A percentile compares a stretch with the other conserved stretches of the same genome.
Conservation (phyloP, 1,140 invertebrate species). For the Pomacea maculata region DNA sequence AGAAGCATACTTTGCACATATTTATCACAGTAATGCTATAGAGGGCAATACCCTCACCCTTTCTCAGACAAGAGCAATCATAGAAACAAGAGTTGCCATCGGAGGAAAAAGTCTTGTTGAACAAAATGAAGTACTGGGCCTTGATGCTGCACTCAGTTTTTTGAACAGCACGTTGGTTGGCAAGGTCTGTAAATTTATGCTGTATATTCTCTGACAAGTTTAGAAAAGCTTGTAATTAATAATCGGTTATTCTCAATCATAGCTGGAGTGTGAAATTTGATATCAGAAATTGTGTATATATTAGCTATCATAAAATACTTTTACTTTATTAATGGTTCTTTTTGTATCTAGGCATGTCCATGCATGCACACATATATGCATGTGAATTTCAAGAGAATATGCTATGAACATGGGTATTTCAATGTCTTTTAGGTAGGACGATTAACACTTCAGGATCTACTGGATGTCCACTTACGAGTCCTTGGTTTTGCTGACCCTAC, state of each 20-base stretch:
- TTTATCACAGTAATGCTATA: slow-evolving; percentile 97
- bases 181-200: neutral
- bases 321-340: too few relatives aligned
- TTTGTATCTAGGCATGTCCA: too few relatives aligned
- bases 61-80: slow-evolving; percentile 88
- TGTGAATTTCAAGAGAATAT: too few relatives aligned
- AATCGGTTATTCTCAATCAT: too few relatives aligned
- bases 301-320: too few relatives aligned
- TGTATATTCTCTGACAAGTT: too few relatives aligned
- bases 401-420: too few relatives aligned
- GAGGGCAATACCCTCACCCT: slow-evolving; percentile 97
- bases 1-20: slow-evolving; percentile 94
- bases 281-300: too few relatives aligned
- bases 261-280: too few relatives aligned
- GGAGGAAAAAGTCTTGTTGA: slow-evolving; percentile 94
- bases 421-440: slow-evolving; percentile 67
- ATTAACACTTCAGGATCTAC: slow-evolving; percentile 84
- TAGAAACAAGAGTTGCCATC: slow-evolving; percentile 92
- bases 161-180: slow-evolving; percentile 76
- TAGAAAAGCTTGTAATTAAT: too few relatives aligned
- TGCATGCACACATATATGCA: too few relatives aligned
- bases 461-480: slow-evolving; percentile 92
- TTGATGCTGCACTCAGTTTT: slow-evolving; percentile 95
- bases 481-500: slow-evolving; percentile 85
- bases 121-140: slow-evolving; percentile 83